phyloP scores from a whole-genome alignment of 2,113 vertebrate species.

The Meriones unguiculatus region DNA sequence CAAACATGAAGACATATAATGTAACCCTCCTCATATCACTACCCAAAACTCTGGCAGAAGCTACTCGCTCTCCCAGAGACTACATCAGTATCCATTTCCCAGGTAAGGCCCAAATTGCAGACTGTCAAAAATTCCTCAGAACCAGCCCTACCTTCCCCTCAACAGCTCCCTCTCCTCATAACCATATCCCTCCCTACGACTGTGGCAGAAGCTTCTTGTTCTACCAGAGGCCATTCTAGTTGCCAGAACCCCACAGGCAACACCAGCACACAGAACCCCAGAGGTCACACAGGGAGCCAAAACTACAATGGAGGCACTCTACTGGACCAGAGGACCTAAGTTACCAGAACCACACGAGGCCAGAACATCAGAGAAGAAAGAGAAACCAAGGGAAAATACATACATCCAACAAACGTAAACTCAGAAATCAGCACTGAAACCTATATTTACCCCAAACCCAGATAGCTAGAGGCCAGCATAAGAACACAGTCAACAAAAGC shows the following conservation, averaged over 20 bases:
- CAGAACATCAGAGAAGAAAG: not conserved
- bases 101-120: not conserved
- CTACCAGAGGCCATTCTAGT: not conserved
- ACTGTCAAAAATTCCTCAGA: not conserved
- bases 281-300: not conserved
- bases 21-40: not conserved
- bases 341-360: not conserved
- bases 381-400: too few relatives aligned
- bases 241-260: not conserved
- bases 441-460: too few relatives aligned
- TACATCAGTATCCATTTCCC: not conserved
- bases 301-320: not conserved
- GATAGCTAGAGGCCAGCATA: too few relatives aligned
- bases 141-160: not conserved
- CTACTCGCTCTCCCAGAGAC: not conserved
- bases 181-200: not conserved
- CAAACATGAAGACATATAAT: not conserved
- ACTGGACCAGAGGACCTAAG: not conserved
- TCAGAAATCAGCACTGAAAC: too few relatives aligned
- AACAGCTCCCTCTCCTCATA: not conserved
- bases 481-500: too few relatives aligned
- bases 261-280: not conserved
- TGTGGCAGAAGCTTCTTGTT: not conserved
- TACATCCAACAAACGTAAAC: too few relatives aligned
- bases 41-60: not conserved